Evolutionary conservation across 1,140 invertebrate species (phyloP).

Genomic region (Rhysida immarginata): DNA sequence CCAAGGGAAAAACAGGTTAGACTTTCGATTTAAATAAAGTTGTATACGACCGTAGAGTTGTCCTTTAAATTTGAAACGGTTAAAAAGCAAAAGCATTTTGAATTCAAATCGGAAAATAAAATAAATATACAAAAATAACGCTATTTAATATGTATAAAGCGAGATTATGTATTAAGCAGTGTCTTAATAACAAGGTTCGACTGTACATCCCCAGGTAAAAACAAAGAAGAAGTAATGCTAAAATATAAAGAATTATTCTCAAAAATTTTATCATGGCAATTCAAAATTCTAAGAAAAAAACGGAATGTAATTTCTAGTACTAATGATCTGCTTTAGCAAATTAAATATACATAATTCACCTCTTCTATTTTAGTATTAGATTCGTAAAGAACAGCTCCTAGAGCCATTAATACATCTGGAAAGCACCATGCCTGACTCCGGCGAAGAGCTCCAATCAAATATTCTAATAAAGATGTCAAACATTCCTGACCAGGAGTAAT

Average conservation of each 20-base stretch:
- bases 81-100: too few species aligned
- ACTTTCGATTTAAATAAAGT: too few species aligned
- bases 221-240: too few species aligned
- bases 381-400: conserved; percentile 26
- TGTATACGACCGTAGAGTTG: too few species aligned
- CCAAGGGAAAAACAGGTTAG: too few species aligned
- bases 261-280: not conserved
- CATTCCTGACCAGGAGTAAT: not conserved
- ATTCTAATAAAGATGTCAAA: conserved; percentile 16
- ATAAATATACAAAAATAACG: too few species aligned
- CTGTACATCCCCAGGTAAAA: too few species aligned
- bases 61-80: too few species aligned
- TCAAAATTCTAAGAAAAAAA: not conserved
- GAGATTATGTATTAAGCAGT: too few species aligned
- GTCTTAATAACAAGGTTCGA: too few species aligned
- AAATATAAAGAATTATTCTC: not conserved
- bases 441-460: conserved; percentile 21
- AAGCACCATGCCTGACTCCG: conserved; percentile 20
- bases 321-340: not conserved
- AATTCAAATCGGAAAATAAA: too few species aligned
- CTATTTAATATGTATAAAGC: too few species aligned
- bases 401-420: conserved; percentile 22
- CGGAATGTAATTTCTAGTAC: conserved; percentile 2
- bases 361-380: conserved; percentile 19
- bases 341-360: conserved; percentile 15